Evolutionary conservation across 1,140 invertebrate species (phyloP), one percentile per base, ranked within the genome.

Genomic region (Drosophila serrata): DNA sequence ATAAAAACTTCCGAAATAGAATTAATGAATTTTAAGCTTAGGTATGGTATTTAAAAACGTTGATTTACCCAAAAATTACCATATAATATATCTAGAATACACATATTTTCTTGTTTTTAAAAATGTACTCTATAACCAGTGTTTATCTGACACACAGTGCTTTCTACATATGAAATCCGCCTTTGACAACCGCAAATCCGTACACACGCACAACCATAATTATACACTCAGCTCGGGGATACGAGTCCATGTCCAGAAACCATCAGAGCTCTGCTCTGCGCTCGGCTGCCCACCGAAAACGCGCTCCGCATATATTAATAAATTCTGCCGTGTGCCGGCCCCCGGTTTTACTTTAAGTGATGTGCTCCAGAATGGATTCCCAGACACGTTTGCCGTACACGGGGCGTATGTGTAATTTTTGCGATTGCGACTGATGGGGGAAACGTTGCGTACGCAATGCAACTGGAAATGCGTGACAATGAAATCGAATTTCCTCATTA

Each of bases 401-500:
- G 72, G 22, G 56, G 77, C 74, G 84, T 90, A 81, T 90, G 81
- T 48, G 84, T 90, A 87, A 88, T 88, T 77, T 81, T 82, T 79
- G 40, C 56, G 31, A 65, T 39, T 69, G 59, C 58, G 33, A 45
- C 24, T 43, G 39, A n/a, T n/a, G 35, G 46, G 51, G n/a, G 24
- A 33, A 31, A 37, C 51, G 37, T 19, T 2, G 22, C 37, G 29
- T n/a, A 46, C 11, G 40, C 56, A 22, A 29, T 42, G 69, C 69
- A 63, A n/a, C 17, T 49, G 53, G 33, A 67, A 67, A 53, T 85
- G 85, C 85, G 77, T 90, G 85, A 84, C 85, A 88, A 85, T 85
- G 85, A 81, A 85, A 85, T 88, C 78, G 85, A 88, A 88, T 90
- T 88, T 85, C 63, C 86, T 90, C 84, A 90, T 90, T 88, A 81